A percentile compares a stretch with the other conserved stretches of the same genome.
Evolutionary conservation across 2,797 vertebrate genomes (phyloP).

Genomic region (Bovichtus variegatus): DNA sequence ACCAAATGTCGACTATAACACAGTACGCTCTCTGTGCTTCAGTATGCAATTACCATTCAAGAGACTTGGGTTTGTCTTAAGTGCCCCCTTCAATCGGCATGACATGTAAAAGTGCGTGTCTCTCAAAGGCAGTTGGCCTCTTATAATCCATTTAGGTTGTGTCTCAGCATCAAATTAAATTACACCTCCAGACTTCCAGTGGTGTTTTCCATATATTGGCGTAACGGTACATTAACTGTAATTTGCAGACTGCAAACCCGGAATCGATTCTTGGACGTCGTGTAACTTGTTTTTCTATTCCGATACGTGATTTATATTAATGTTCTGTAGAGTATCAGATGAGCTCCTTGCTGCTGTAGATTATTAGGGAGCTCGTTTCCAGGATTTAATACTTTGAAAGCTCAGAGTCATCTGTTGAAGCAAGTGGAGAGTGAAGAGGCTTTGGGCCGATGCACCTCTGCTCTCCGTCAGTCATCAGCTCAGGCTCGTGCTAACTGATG

Average conservation of each 20-base stretch:
- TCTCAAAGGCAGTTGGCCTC: constrained; percentile 73
- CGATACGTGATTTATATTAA: constrained; percentile 47
- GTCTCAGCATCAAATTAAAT: constrained; percentile 70
- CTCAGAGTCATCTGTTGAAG: constrained; percentile 50
- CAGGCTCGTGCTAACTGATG: constrained; percentile 61
- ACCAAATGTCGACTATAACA: constrained; percentile 46
- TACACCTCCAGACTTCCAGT: constrained; percentile 59
- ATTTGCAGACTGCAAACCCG: constrained; percentile 62
- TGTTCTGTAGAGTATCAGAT: constrained; percentile 18
- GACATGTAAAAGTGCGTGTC: constrained; percentile 67
- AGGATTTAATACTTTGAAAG: constrained; percentile 29
- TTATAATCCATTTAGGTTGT: constrained; percentile 72
- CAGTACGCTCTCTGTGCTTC: constrained; percentile 55
- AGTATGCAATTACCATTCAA: constrained; percentile 66
- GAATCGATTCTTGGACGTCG: constrained; percentile 63
- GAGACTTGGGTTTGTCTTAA: constrained; percentile 66
- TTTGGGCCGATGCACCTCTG: constrained; percentile 64
- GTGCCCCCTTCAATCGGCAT: constrained; percentile 64
- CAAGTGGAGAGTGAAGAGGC: constrained; percentile 55
- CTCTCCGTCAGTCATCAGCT: constrained; percentile 79
- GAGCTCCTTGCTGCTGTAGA: constrained; percentile 20
- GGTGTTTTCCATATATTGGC: constrained; percentile 60
- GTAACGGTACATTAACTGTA: constrained; percentile 67
- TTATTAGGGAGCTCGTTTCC: constrained; percentile 24
- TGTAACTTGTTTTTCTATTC: constrained; percentile 56